Conservation (phyloP, 2,113 vertebrate species). For the Megaceryle maxima region DNA sequence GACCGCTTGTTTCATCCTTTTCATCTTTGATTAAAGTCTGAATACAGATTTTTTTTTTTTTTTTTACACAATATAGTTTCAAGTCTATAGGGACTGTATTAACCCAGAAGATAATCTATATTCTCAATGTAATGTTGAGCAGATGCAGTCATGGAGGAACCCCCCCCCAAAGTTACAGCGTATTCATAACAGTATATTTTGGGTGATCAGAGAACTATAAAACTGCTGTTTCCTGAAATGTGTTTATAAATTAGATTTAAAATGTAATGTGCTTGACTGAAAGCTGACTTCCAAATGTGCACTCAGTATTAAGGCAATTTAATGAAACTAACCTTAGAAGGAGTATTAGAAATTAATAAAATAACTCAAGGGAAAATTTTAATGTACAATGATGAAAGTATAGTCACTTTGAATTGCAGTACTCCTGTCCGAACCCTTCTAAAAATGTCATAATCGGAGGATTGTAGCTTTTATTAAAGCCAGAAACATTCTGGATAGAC, state of each 20-base stretch:
- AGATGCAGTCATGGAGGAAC: not conserved
- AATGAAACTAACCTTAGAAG: not conserved
- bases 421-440: not conserved
- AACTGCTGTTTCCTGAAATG: not conserved
- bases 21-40: conserved; percentile 52
- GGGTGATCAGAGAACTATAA: not conserved
- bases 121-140: not conserved
- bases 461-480: conserved; percentile 39
- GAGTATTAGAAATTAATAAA: not conserved
- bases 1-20: conserved; percentile 23
- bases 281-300: not conserved
- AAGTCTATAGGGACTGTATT: not conserved
- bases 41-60: not conserved
- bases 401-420: not conserved
- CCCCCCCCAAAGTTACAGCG: not conserved
- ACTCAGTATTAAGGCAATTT: not conserved
- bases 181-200: not conserved
- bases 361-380: not conserved
- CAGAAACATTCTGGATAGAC: not conserved
- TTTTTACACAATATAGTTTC: not conserved
- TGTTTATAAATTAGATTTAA: not conserved
- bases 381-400: not conserved
- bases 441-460: conserved; percentile 32
- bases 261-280: not conserved
- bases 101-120: conserved; percentile 10